These are phyloP conservation scores for Halcyon chelicuti DNA, from an alignment of 2,797 vertebrate species.

Conservation along the genomic window DNA sequence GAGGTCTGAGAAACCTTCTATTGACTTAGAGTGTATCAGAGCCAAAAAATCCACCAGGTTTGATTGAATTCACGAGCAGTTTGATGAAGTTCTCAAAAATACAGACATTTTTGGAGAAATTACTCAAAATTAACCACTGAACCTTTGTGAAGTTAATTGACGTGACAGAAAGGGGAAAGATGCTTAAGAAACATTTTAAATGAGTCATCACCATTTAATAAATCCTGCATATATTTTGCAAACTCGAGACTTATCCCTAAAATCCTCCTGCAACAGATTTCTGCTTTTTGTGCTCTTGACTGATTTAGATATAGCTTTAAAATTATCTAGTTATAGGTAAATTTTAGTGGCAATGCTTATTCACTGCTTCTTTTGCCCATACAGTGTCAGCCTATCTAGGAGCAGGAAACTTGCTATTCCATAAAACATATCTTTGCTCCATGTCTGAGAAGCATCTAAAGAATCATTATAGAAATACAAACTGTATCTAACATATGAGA, in stretches of 20 bases:
- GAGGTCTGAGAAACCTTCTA: neutral
- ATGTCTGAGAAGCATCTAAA: neutral
- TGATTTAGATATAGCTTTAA: neutral
- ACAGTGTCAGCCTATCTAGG: neutral
- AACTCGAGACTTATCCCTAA: neutral
- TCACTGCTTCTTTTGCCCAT: neutral
- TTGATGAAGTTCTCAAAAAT: neutral
- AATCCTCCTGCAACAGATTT: neutral
- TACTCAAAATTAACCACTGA: neutral
- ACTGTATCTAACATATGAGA: neutral
- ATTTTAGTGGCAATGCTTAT: neutral
- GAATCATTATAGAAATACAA: neutral
- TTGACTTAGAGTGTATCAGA: neutral
- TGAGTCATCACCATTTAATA: neutral
- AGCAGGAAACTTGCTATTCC: neutral
- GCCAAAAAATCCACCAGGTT: neutral
- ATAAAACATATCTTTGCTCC: neutral
- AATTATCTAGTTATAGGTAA: neutral
- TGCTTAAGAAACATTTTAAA: neutral
- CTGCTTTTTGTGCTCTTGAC: neutral
- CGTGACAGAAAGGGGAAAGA: neutral
- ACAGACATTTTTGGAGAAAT: neutral
- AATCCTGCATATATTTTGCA: neutral
- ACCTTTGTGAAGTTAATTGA: neutral
- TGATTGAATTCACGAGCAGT: neutral